Evolutionary conservation across 2,888 invertebrate genomes (phyloP), one percentile per base, ranked within the genome.

Genomic region (Colostygia pectinataria): DNA sequence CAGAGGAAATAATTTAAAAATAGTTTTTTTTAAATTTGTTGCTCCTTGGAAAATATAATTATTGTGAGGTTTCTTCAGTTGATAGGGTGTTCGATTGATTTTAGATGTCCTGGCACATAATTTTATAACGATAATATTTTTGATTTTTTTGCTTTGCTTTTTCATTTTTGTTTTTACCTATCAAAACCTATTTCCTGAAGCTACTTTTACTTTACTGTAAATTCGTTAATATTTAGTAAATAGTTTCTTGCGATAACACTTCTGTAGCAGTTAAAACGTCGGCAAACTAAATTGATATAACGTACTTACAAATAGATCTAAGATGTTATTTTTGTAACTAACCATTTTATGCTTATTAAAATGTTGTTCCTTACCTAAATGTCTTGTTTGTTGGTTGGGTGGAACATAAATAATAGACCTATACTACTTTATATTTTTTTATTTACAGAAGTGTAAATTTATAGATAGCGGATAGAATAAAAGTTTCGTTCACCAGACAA

Each of bases 51-150:
- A 31, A 40, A n/a, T 28, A 12, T n/a, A 27, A 24, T 40, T n/a
- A n/a, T 13, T 28, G 23, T 56, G 59, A 74, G 71, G 66, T 59
- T 39, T 59, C 40, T 48, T 32, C 53, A 44, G 75, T 85, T 82
- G 85, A 85, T 90, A 83, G 90, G 83, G 82, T 88, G 74, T 63
- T 62, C 53, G 70, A 81, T 82, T 83, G 90, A 83, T 82, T 72
- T 68, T 76, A 83, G 90, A 67, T 83, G 83, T 83, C 81, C 80
- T 83, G 83, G 90, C 88, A 85, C 70, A 82, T 86, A 79, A 75
- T 39, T 29, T 33, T 43, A 50, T 32, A 12, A 14, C 4, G 4
- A 6, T 20, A 20, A 20, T 15, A 2, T 20, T 20, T 20, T 4
- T 20, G 23, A 29, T 2, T 34, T 24, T 34, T 10, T 43, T 40